A percentile compares a stretch with the other conserved stretches of the same genome.
Evolutionary conservation across 1,140 invertebrate species (phyloP).

Genomic region (Pinna nobilis): DNA sequence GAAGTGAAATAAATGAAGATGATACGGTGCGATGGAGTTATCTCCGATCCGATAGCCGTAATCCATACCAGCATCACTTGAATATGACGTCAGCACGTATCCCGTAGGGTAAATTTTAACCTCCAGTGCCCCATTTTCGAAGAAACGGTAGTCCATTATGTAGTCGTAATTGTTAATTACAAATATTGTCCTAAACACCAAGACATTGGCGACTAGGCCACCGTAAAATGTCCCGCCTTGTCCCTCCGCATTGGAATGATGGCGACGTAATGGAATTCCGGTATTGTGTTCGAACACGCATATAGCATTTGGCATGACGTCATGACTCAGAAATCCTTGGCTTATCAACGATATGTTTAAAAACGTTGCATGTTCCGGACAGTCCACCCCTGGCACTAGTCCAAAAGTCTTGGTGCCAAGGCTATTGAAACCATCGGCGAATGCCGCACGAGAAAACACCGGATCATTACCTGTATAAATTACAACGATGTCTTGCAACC

Average conservation of each 20-base stretch:
- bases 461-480: constrained; percentile 34
- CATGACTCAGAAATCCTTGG: constrained; percentile 23
- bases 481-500: constrained; percentile 43
- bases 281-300: constrained; percentile 66
- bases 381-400: constrained; percentile 50
- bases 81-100: constrained; percentile 14
- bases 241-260: constrained; percentile 41
- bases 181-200: constrained; percentile 52
- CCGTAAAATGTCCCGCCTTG: constrained; percentile 49
- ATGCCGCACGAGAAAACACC: constrained; percentile 12
- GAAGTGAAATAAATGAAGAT: constrained; percentile 48
- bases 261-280: constrained; percentile 55
- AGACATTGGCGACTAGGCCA: constrained; percentile 50
- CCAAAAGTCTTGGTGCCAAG: constrained; percentile 10
- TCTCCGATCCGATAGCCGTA: constrained; percentile 25
- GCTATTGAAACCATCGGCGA: constrained; percentile 28
- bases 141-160: constrained; percentile 63
- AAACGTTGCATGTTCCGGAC: constrained; percentile 54
- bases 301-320: constrained; percentile 35
- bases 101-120: constrained; percentile 53
- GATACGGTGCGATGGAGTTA: constrained; percentile 22
- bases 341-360: constrained; percentile 36
- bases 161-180: constrained; percentile 65
- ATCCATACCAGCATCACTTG: not conserved
- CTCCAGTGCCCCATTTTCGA: constrained; percentile 61